These are phyloP conservation scores for Xiphophorus couchianus DNA, from an alignment of 2,113 vertebrate species.

Conservation along the genomic window DNA sequence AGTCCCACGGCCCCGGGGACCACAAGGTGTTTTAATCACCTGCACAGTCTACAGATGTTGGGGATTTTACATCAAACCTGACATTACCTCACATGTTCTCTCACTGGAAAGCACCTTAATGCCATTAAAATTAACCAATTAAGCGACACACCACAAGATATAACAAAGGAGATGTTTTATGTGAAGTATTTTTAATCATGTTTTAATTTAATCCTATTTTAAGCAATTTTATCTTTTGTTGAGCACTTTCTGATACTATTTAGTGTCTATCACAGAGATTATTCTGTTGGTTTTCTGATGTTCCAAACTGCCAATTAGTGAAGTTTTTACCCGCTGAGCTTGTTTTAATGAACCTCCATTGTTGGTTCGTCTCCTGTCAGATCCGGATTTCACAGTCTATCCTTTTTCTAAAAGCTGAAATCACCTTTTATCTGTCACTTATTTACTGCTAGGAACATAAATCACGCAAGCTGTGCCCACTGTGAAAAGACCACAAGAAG, in stretches of 20 bases:
- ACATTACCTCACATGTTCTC: not conserved
- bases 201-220: not conserved
- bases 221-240: not conserved
- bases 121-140: not conserved
- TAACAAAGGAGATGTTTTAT: not conserved
- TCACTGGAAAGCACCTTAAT: not conserved
- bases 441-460: constrained; percentile 2
- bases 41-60: not conserved
- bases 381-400: not conserved
- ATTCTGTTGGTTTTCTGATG: not conserved
- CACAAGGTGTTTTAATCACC: not conserved
- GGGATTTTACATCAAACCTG: not conserved
- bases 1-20: not conserved
- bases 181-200: not conserved
- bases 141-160: not conserved
- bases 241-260: not conserved
- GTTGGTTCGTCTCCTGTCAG: not conserved
- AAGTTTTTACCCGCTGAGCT: not conserved
- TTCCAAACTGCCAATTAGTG: too few relatives aligned
- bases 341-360: constrained; percentile 13
- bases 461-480: not conserved
- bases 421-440: not conserved
- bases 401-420: not conserved
- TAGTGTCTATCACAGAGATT: not conserved
- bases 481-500: constrained; percentile 43